Percentiles rank a stretch among this genome's conserved stretches.
Evolutionary conservation across 1,140 invertebrate species (phyloP).

Genomic region (Drosophila prosaltans): DNA sequence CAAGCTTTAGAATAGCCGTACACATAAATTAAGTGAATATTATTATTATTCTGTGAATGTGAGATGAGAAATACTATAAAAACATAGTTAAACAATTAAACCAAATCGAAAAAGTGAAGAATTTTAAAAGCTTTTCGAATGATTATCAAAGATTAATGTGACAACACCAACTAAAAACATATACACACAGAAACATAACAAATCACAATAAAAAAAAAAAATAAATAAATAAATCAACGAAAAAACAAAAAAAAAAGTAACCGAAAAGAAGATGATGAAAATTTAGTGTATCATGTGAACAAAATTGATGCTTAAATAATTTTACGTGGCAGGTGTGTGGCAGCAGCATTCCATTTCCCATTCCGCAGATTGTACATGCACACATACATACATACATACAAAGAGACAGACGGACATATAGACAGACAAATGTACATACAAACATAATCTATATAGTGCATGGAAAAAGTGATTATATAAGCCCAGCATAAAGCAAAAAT

Average conservation of each 20-base stretch:
- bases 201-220: conserved; percentile 12
- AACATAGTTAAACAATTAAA: conserved; percentile 39
- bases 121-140: background rate
- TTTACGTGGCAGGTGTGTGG: conserved; percentile 80
- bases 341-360: conserved; percentile 13
- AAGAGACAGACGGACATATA: conserved; percentile 8
- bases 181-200: background rate
- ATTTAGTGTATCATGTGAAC: conserved; percentile 36
- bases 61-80: conserved; percentile 17
- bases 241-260: background rate
- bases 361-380: conserved; percentile 26
- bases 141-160: conserved; percentile 2
- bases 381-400: conserved; percentile 31
- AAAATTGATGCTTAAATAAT: conserved; percentile 41
- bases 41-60: conserved; percentile 19
- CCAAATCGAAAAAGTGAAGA: conserved; percentile 1
- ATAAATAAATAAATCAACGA: conserved; percentile 15
- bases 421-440: conserved; percentile 14
- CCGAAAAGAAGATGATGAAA: conserved; percentile 19
- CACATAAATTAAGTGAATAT: conserved; percentile 25
- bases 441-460: conserved; percentile 48
- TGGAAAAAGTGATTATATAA: conserved; percentile 60
- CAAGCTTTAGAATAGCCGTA: conserved; percentile 42
- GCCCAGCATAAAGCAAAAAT: conserved; percentile 58
- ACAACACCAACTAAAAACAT: conserved; percentile 2